Base-by-base conservation (phyloP, 2,113 vertebrate genomes). In the Salvator merianae region DNA sequence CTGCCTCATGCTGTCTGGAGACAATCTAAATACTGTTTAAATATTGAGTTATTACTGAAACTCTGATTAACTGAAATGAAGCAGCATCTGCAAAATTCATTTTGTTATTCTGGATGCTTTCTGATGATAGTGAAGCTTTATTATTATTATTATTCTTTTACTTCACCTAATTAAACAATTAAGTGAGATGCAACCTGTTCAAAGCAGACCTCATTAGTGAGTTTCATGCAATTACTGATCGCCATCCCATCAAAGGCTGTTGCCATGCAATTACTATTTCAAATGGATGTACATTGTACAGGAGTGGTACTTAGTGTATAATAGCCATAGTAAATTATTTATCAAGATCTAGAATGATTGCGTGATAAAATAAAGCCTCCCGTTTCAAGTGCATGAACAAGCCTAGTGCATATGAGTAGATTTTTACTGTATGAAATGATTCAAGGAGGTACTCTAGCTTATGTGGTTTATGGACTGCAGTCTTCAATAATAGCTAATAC, bases 71-170 rank as follows among this genome's bases (percentile, higher is more conserved):
- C 30, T 84, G 55, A 0, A 2, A 82, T 88, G 8, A 16, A 65
- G 8, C 40, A 72, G 38, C 28, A 50, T 18, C 47, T 77, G 63
- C 55, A 1, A 0, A 2, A 30, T 7, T 1, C 20, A 82, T 40
- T 0, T 0, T 12, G 36, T 47, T 24, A n/a, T 55, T 30, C 53
- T 80, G 77, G 59, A 32, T 4, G 0, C 3, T 50, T 5, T 0
- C 32, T 2, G 7, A 0, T 26, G 59, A 69, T 81, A 6, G 0
- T 13, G 59, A 69, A 84, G 7, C 22, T 70, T 68, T 9, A 10
- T 59, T 84, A 0, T 1, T 63, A 18, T 13, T 59, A 7, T 59
- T 83, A 0, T 1, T 80, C 53, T 30, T 85, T 13, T 1, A 81
- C 77, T 66, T 82, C 3, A 63, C 1, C 34, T 75, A n/a, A 77